Evolutionary conservation across 2,888 invertebrate species (phyloP).

Genomic region (Apodemia duryi): DNA sequence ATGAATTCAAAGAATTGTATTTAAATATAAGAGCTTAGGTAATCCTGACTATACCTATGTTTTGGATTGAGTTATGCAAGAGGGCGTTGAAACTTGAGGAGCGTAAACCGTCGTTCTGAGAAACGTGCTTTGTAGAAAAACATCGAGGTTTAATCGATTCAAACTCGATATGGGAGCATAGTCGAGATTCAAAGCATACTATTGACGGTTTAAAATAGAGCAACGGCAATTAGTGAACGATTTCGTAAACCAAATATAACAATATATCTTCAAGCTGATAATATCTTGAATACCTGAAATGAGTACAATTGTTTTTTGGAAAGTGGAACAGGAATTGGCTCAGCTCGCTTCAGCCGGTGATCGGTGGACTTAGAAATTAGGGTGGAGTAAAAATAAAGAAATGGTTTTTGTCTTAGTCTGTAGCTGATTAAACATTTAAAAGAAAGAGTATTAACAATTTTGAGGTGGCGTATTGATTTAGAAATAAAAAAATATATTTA

Average conservation of each 20-base stretch:
- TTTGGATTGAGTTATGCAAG: constrained; percentile 60
- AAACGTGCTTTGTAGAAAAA: constrained; percentile 74
- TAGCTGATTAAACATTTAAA: no score
- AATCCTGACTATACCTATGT: constrained; percentile 47
- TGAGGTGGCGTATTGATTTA: no score
- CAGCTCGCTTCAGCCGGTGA: neutral
- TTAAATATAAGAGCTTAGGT: no score
- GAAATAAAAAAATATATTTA: no score
- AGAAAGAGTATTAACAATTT: no score
- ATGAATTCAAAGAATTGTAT: no score
- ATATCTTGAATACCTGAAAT: neutral
- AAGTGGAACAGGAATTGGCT: neutral
- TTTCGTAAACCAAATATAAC: constrained; percentile 31
- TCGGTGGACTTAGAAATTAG: no score
- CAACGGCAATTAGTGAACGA: constrained; percentile 30
- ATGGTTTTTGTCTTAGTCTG: no score
- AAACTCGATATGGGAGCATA: constrained; percentile 65
- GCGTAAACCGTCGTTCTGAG: constrained; percentile 51
- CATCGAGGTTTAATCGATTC: constrained; percentile 64
- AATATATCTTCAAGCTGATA: constrained; percentile 1
- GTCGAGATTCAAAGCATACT: constrained; percentile 57
- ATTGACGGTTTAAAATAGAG: constrained; percentile 38
- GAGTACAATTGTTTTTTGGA: neutral
- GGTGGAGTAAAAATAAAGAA: no score
- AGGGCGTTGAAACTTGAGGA: constrained; percentile 59